Base-by-base conservation (phyloP, 1,140 invertebrate genomes). In the Babylonia areolata region DNA sequence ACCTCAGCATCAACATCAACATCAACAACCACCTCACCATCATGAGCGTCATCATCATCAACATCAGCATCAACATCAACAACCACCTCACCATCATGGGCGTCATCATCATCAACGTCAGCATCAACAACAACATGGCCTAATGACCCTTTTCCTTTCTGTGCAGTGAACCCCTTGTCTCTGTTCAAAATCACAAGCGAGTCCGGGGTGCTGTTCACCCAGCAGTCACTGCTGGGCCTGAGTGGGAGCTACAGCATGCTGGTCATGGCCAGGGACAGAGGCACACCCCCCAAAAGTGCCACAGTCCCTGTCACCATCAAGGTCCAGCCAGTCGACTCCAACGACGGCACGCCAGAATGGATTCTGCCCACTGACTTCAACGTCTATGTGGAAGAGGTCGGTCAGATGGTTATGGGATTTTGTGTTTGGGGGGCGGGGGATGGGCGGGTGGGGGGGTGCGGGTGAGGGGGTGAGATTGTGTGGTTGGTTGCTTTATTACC, bases 331-430 rank as follows among this genome's bases (percentile, higher is more conserved):
- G 88, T 88, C 77, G 89, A 91, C 46, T 80, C 90, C 64, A 87
- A 90, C 84, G 89, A 91, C 84, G 91, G 91, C 39, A 83, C 81
- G n/a, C 91, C 91, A 1, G 33, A 86, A 42, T 91, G 90, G 90
- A 64, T 84, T 20, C n/a, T 37, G 6, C 90, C 90, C 28, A 69
- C 69, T 23, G 81, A 81, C 15, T 37, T 80, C 42, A 37, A 85
- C 5, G 33, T 71, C 20, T 73, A 84, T 86, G 85, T 80, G 35
- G 42, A 33, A 39, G 89, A 90, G 88, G 89, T 89, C 37, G 58
- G 79, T 84, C 12, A 37, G 1, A 33, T 17, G 20, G 9, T 73
- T 11, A 3, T 51, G 46, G 9, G n/a, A n/a, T n/a, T n/a, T 12
- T 51, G 46, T 51, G 46, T 51, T 51, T 51, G 46, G 9, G 46